Percentiles rank a stretch among this genome's conserved stretches.
These are phyloP conservation scores for Homalodisca vitripennis DNA, from an alignment of 1,140 invertebrate species.

Conservation along the genomic window DNA sequence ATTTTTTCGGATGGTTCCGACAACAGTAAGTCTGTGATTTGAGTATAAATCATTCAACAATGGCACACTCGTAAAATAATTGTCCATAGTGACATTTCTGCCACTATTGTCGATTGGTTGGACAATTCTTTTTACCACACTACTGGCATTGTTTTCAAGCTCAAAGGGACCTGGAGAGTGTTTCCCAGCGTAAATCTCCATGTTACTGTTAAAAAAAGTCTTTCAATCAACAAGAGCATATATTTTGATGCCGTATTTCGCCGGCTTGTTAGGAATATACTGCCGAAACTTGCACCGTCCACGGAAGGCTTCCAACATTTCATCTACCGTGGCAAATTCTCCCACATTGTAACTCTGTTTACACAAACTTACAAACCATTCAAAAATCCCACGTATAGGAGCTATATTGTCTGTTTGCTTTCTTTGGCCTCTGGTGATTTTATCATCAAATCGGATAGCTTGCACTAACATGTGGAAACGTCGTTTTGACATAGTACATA, in stretches of 20 bases:
- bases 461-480: no score
- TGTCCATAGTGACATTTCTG: slow-evolving; percentile 47
- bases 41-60: slow-evolving; percentile 36
- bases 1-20: slow-evolving; percentile 41
- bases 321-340: neutral
- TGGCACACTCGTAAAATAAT: slow-evolving; percentile 46
- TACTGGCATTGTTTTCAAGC: neutral
- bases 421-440: no score
- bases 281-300: slow-evolving; percentile 6
- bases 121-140: neutral
- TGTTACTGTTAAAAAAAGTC: neutral
- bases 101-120: slow-evolving; percentile 41
- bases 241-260: slow-evolving; percentile 19
- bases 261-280: neutral
- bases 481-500: no score
- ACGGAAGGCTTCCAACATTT: neutral
- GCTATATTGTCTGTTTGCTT: neutral
- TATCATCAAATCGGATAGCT: no score
- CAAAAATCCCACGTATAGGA: neutral
- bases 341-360: neutral
- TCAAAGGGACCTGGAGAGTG: slow-evolving; percentile 7
- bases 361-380: no score
- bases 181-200: slow-evolving; percentile 8
- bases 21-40: slow-evolving; percentile 42
- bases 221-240: slow-evolving; percentile 1